These are phyloP conservation scores for Popillia japonica DNA, from an alignment of 1,140 invertebrate genomes.

Conservation along the genomic window DNA sequence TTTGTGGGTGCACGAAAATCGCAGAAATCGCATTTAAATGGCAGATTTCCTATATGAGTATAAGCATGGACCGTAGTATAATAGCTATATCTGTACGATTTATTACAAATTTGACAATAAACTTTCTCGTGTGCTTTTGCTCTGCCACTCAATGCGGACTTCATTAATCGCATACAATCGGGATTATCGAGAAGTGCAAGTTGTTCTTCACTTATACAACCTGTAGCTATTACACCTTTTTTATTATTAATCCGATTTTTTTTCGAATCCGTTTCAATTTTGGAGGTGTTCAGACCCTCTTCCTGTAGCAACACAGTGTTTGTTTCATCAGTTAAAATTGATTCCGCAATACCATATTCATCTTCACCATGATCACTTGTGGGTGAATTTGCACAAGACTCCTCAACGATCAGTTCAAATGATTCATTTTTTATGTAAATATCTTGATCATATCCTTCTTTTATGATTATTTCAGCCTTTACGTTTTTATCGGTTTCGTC, in stretches of 20 bases:
- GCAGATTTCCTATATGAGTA: conserved; percentile 57
- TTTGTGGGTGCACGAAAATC: not conserved
- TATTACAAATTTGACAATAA: conserved; percentile 35
- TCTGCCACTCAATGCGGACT: not conserved
- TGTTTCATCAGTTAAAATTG: not conserved
- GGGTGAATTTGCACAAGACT: not conserved
- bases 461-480: not conserved
- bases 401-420: not conserved
- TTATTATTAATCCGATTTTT: too few relatives aligned
- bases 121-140: not conserved
- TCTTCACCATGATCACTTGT: not conserved
- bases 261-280: too few relatives aligned
- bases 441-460: not conserved
- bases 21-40: conserved; percentile 41
- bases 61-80: conserved; percentile 50
- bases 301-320: not conserved
- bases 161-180: not conserved
- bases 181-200: not conserved
- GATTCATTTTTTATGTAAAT: not conserved
- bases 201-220: not conserved
- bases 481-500: not conserved
- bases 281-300: too few relatives aligned
- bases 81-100: conserved; percentile 24
- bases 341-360: not conserved
- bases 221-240: too few relatives aligned